phyloP scores from a whole-genome alignment of 2,113 vertebrate genomes.

The Aix galericulata region DNA sequence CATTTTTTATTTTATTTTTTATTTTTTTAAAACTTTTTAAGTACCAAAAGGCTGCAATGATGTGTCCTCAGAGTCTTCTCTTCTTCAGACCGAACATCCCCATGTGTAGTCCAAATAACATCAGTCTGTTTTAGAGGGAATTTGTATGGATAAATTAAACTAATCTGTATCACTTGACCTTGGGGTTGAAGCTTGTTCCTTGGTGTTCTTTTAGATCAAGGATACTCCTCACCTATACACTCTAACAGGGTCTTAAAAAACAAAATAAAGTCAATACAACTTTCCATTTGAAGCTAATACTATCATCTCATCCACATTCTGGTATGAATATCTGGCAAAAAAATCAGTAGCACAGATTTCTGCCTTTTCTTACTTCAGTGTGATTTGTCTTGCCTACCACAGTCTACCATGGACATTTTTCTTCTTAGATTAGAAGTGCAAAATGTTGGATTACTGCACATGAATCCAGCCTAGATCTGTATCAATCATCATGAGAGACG shows the following conservation, averaged over 20 bases:
- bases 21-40: too few species aligned
- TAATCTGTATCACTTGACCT: not conserved
- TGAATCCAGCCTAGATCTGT: not conserved
- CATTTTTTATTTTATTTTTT: too few species aligned
- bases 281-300: not conserved
- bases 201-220: not conserved
- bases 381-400: not conserved
- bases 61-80: too few species aligned
- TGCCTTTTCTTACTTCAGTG: not conserved
- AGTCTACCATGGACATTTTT: not conserved
- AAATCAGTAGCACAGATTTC: not conserved
- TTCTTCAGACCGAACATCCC: too few species aligned
- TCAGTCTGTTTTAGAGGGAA: not conserved
- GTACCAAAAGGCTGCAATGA: too few species aligned
- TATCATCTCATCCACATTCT: not conserved
- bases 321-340: not conserved
- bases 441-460: not conserved
- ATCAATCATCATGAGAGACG: not conserved
- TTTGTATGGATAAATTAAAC: fast-evolving
- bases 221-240: not conserved
- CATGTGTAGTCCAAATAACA: not conserved
- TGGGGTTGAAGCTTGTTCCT: not conserved
- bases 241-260: not conserved
- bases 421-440: not conserved
- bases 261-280: not conserved